Evolutionary conservation across 2,888 invertebrate genomes (phyloP).

Genomic region (Flexamia atlantica): DNA sequence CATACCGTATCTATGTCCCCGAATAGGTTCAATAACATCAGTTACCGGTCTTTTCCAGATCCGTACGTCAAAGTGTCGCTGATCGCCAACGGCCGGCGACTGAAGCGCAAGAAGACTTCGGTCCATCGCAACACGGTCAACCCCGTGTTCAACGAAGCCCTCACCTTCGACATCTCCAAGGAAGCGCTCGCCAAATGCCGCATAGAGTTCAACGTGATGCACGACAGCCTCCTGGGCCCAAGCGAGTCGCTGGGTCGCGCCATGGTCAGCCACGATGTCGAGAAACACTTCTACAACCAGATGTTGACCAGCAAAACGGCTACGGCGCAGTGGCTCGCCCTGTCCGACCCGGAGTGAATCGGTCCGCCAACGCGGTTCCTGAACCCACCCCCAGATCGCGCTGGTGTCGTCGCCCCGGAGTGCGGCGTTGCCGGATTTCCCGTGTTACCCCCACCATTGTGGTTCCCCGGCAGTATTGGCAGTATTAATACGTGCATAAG

Average conservation of each 20-base stretch:
- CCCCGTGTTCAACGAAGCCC: constrained; percentile 78
- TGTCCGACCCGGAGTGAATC: constrained; percentile 74
- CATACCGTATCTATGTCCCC: no score
- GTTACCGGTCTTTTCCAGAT: constrained; percentile 74
- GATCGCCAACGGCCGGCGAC: constrained; percentile 74
- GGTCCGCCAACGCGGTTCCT: neutral
- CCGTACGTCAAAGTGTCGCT: constrained; percentile 77
- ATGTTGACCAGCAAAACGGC: constrained; percentile 76
- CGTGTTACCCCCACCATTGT: neutral
- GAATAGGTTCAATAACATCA: no score
- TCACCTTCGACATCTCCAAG: constrained; percentile 76
- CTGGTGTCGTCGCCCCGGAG: neutral
- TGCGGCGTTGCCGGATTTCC: constrained; percentile 9
- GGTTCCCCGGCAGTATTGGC: neutral
- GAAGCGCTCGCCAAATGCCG: constrained; percentile 78
- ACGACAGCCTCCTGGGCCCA: constrained; percentile 77
- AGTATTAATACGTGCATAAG: no score
- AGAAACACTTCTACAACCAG: constrained; percentile 78
- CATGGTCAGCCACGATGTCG: constrained; percentile 76
- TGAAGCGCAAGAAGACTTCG: constrained; percentile 77
- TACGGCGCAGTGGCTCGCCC: constrained; percentile 79
- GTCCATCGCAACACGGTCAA: constrained; percentile 75
- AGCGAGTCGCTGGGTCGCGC: constrained; percentile 75
- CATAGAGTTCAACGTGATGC: constrained; percentile 80
- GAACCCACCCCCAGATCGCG: neutral